Evolutionary conservation across 2,888 invertebrate species (phyloP).

Genomic region (Anthophora plumipes): DNA sequence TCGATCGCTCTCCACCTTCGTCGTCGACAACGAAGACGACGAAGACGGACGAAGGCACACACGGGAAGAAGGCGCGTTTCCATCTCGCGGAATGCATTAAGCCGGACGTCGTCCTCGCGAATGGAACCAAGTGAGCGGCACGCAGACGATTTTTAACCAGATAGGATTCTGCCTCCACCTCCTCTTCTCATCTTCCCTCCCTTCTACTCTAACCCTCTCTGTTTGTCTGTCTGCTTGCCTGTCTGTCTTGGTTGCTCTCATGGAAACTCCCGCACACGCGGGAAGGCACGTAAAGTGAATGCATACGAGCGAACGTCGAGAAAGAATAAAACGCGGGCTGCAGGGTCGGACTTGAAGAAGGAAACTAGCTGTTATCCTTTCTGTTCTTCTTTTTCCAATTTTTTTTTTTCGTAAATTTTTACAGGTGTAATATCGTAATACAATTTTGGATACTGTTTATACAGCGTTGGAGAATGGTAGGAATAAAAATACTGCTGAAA

Average conservation of each 20-base stretch:
- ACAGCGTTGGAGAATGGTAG: no score
- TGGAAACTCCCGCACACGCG: conserved; percentile 53
- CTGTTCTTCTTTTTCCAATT: no score
- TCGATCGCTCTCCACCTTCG: conserved; percentile 65
- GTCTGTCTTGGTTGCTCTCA: not conserved
- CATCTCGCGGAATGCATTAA: conserved; percentile 75
- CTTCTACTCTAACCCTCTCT: conserved; percentile 26
- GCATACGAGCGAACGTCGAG: conserved; percentile 36
- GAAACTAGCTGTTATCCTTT: not conserved
- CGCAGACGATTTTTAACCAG: conserved; percentile 77
- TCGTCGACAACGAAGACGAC: conserved; percentile 44
- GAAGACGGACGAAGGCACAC: conserved; percentile 26
- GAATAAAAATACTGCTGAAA: no score
- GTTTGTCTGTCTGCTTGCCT: not conserved
- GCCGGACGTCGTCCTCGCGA: conserved; percentile 75
- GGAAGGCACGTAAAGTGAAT: conserved; percentile 52
- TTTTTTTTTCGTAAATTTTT: not conserved
- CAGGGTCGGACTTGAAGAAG: conserved; percentile 34
- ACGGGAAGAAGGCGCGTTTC: conserved; percentile 60
- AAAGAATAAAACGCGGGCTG: conserved; percentile 46
- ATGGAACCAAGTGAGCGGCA: conserved; percentile 76
- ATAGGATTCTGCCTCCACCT: conserved; percentile 71
- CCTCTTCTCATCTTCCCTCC: conserved; percentile 48
- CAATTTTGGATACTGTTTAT: no score
- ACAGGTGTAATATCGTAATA: not conserved